Base-by-base conservation (phyloP, 2,113 vertebrate genomes). In the Rhinopithecus roxellana region DNA sequence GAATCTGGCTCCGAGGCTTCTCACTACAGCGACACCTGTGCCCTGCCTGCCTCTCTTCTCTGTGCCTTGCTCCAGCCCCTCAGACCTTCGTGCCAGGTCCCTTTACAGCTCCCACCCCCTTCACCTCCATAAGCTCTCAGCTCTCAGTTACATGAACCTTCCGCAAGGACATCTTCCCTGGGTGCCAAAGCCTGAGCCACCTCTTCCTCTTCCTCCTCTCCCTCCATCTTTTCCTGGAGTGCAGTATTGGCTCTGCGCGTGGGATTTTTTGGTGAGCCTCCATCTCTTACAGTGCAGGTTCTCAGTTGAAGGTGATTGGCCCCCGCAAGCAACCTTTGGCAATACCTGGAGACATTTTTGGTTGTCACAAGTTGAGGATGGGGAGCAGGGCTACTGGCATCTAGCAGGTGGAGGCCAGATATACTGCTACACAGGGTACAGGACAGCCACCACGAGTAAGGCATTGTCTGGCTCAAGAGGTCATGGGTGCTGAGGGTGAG, bases 141-240 rank as follows among this genome's bases (percentile, higher is more conserved):
- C 38, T n/a, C 27, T 45, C n/a, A 14, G 14, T 23, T 14, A 30
- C 14, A 11, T 10, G 18, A 12, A 5, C 8, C 82, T 82, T 61
- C 91, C 5, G 38, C 79, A 13, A 11, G 16, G 35, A 32, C 48
- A 23, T 32, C 18, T 30, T 75, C 30, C 43, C 84, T 8, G 9
- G 43, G 35, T 10, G 1, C 25, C 27, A 18, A 2, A 18, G 35
- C 48, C 2, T 4, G 52, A 18, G 23, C 18, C 35, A 23, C 0
- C 4, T 17, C 50, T 48, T 17, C n/a, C 57, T 32, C 3, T 23
- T 38, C 13, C 12, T 59, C 5, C 13, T 7, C 0, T 27, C 35
- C 6, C 0, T 45, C 17, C 10, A 1, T 6, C 45, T 35, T 4
- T 1, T 30, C 23, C 23, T 8, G 5, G 5, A 4, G 0, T 12